These are phyloP conservation scores for Antennarius striatus DNA, from an alignment of 2,113 vertebrate species.

Conservation along the genomic window DNA sequence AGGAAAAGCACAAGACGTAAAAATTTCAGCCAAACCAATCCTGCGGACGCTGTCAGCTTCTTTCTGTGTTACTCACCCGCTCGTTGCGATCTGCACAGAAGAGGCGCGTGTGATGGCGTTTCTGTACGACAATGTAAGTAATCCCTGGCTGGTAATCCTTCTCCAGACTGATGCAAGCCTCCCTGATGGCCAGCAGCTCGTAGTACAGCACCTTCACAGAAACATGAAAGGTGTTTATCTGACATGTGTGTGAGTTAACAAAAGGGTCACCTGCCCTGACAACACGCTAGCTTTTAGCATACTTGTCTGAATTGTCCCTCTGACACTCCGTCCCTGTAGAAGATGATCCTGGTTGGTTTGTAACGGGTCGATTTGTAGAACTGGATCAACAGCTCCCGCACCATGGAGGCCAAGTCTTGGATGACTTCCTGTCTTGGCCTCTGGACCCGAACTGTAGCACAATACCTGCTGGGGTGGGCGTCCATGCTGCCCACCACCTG, in stretches of 20 bases:
- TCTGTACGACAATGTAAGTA: constrained; percentile 97
- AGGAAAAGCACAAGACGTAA: background rate
- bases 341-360: constrained; percentile 96
- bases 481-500: constrained; percentile 99
- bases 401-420: constrained; percentile 95
- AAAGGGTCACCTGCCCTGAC: background rate
- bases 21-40: background rate
- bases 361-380: constrained; percentile 99
- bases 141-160: constrained; percentile 98
- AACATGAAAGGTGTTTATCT: background rate
- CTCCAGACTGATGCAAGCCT: constrained; percentile 96
- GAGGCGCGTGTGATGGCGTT: constrained; percentile 93
- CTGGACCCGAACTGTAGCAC: constrained; percentile 95
- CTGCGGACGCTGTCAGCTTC: too few species aligned
- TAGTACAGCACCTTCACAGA: constrained; percentile 90
- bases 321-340: constrained; percentile 90
- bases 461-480: constrained; percentile 95
- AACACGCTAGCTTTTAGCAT: background rate
- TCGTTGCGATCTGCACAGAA: constrained; percentile 96
- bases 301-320: constrained; percentile 96
- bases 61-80: constrained; percentile 81
- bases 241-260: too few species aligned
- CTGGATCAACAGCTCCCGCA: constrained; percentile 95
- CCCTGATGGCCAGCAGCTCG: constrained; percentile 93
- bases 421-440: constrained; percentile 95